Evolutionary conservation across 2,888 invertebrate species (phyloP).

Genomic region (Drosophila niveifrons): DNA sequence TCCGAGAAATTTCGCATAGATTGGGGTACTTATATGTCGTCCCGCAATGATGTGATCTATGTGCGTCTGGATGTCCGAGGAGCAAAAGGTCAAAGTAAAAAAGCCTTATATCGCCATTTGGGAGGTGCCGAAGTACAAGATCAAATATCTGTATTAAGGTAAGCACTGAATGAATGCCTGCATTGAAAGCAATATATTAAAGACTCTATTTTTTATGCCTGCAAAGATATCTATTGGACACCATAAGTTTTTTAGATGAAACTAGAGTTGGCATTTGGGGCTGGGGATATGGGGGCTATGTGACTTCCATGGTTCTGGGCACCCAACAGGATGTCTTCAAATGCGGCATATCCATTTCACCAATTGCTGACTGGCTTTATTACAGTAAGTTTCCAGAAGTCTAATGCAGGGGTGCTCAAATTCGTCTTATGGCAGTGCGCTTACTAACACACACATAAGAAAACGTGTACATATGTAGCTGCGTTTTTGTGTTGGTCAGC

Average conservation of each 20-base stretch:
- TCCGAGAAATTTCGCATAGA: slow-evolving; percentile 94
- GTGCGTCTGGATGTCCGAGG: slow-evolving; percentile 96
- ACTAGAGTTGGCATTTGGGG: slow-evolving; percentile 97
- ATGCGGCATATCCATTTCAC: slow-evolving; percentile 97
- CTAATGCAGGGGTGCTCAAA: no score
- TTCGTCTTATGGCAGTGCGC: no score
- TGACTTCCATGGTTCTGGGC: slow-evolving; percentile 95
- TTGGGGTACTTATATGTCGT: slow-evolving; percentile 97
- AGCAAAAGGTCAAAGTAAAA: slow-evolving; percentile 92
- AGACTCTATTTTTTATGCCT: not conserved
- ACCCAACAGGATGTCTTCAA: slow-evolving; percentile 95
- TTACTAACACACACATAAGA: no score
- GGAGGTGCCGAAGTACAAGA: slow-evolving; percentile 97
- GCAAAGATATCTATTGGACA: slow-evolving; percentile 91
- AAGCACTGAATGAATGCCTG: slow-evolving; percentile 27
- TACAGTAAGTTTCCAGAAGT: slow-evolving; percentile 90
- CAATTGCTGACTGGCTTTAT: slow-evolving; percentile 97
- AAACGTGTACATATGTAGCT: no score
- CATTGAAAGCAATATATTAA: not conserved
- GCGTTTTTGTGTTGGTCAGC: no score
- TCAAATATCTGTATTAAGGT: slow-evolving; percentile 94
- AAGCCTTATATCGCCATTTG: slow-evolving; percentile 92
- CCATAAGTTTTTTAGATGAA: slow-evolving; percentile 93
- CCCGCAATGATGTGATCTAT: slow-evolving; percentile 95
- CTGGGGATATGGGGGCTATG: slow-evolving; percentile 97